These are phyloP conservation scores for Microplitis manilae DNA, from an alignment of 2,888 invertebrate genomes.

Conservation along the genomic window DNA sequence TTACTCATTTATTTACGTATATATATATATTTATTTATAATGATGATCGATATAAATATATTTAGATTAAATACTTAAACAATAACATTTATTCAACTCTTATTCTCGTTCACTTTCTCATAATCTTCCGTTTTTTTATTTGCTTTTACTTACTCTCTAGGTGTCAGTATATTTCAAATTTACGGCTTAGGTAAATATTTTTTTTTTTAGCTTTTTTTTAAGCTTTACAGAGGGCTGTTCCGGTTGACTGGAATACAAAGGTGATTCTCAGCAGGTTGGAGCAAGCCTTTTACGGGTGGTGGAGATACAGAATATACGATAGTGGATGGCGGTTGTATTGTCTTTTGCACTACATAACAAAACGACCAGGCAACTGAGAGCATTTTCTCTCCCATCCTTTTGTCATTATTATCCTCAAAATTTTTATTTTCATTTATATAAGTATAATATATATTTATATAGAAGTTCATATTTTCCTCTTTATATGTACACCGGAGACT, in stretches of 20 bases:
- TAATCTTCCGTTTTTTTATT: slow-evolving; percentile 20
- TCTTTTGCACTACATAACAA: slow-evolving; percentile 67
- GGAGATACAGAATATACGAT: slow-evolving; percentile 54
- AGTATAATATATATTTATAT: background rate
- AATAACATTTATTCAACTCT: slow-evolving; percentile 55
- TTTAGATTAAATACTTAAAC: slow-evolving; percentile 60
- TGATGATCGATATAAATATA: slow-evolving; percentile 59
- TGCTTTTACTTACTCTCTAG: slow-evolving; percentile 20
- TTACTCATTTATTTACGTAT: slow-evolving; percentile 22
- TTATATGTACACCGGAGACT: slow-evolving; percentile 99
- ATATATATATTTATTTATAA: slow-evolving; percentile 42
- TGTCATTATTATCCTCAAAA: background rate
- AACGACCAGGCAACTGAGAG: slow-evolving; percentile 62
- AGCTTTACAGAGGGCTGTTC: slow-evolving; percentile 16
- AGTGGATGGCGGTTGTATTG: slow-evolving; percentile 71
- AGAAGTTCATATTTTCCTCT: slow-evolving; percentile 15
- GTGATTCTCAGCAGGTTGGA: slow-evolving; percentile 24
- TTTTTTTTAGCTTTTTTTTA: slow-evolving; percentile 21
- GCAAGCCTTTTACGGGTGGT: slow-evolving; percentile 34
- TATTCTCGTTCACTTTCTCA: slow-evolving; percentile 30
- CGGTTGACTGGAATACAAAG: slow-evolving; percentile 19
- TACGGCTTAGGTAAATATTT: background rate
- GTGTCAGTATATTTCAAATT: slow-evolving; percentile 34
- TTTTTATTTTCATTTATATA: background rate
- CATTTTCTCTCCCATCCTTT: slow-evolving; percentile 41